phyloP scores from a whole-genome alignment of 2,888 invertebrate species.

The Drosophila rellima region DNA sequence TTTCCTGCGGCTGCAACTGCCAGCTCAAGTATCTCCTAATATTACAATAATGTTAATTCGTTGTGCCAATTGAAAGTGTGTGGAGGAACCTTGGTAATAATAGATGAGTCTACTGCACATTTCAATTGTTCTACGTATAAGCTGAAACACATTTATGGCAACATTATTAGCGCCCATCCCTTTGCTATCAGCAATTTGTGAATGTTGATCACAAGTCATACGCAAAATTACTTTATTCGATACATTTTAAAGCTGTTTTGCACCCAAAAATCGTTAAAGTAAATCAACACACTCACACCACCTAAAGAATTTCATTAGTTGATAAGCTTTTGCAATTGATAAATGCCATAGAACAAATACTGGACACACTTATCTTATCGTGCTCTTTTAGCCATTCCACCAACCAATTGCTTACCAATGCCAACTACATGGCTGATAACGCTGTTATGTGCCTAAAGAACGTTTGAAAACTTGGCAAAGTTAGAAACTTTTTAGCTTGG shows the following conservation, averaged over 20 bases:
- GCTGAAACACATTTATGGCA: neutral
- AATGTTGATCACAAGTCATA: slow-evolving; percentile 25
- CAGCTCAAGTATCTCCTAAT: slow-evolving; percentile 49
- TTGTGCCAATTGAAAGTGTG: slow-evolving; percentile 31
- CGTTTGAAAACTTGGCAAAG: slow-evolving; percentile 6
- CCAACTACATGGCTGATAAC: slow-evolving; percentile 39
- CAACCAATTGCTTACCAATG: slow-evolving; percentile 28
- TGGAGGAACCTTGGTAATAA: slow-evolving; percentile 40
- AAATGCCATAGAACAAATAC: slow-evolving; percentile 40
- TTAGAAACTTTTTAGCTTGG: slow-evolving; percentile 1
- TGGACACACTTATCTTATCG: slow-evolving; percentile 51
- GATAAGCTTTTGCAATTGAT: slow-evolving; percentile 55
- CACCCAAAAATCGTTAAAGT: neutral
- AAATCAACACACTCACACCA: neutral
- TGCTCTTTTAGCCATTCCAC: neutral
- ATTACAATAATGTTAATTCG: slow-evolving; percentile 26
- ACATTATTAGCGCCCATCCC: neutral
- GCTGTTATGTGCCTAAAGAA: slow-evolving; percentile 9
- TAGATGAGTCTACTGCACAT: slow-evolving; percentile 9
- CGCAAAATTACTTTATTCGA: slow-evolving; percentile 14
- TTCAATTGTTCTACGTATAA: neutral
- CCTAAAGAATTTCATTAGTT: slow-evolving; percentile 19
- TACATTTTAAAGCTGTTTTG: slow-evolving; percentile 21
- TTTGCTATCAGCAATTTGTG: slow-evolving; percentile 22
- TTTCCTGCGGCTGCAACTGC: slow-evolving; percentile 52